A percentile compares a stretch with the other conserved stretches of the same genome.
These are phyloP conservation scores for Notoglanidium macrostoma DNA, from an alignment of 2,797 vertebrate species.

Conservation along the genomic window DNA sequence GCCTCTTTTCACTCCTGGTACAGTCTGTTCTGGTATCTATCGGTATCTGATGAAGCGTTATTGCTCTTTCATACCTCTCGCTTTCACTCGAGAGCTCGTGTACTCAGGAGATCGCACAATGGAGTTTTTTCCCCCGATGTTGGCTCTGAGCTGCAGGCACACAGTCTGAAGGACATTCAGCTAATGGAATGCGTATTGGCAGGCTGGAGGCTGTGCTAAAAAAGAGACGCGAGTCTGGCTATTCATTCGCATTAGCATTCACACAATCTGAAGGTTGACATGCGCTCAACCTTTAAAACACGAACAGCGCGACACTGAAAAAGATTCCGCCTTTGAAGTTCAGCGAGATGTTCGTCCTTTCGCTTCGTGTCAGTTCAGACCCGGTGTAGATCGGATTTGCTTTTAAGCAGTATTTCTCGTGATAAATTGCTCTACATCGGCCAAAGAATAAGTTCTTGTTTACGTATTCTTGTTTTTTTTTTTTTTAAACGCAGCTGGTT, in stretches of 20 bases:
- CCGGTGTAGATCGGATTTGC: neutral
- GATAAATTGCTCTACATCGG: no score
- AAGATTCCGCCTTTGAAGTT: neutral
- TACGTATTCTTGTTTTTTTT: neutral
- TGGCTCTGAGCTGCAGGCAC: conserved; percentile 30
- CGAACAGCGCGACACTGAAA: conserved; percentile 10
- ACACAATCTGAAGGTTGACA: conserved; percentile 49
- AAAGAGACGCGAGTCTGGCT: conserved; percentile 40
- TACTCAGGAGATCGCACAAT: conserved; percentile 43
- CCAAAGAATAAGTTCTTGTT: neutral
- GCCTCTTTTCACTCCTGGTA: conserved; percentile 3
- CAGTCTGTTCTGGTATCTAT: neutral
- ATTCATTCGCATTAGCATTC: conserved; percentile 56
- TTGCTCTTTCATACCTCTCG: conserved; percentile 30
- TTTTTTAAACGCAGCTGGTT: no score
- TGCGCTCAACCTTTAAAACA: conserved; percentile 32
- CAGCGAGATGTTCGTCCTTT: neutral
- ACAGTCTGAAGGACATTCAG: conserved; percentile 53
- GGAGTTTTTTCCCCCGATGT: neutral
- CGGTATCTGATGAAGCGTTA: conserved; percentile 14
- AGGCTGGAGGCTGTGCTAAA: conserved; percentile 44
- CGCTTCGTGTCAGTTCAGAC: no score
- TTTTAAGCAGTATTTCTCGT: neutral
- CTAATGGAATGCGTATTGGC: conserved; percentile 58
- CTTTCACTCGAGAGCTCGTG: conserved; percentile 24